Base-by-base conservation (phyloP, 2,888 invertebrate genomes). In the Nomada ferruginata region DNA sequence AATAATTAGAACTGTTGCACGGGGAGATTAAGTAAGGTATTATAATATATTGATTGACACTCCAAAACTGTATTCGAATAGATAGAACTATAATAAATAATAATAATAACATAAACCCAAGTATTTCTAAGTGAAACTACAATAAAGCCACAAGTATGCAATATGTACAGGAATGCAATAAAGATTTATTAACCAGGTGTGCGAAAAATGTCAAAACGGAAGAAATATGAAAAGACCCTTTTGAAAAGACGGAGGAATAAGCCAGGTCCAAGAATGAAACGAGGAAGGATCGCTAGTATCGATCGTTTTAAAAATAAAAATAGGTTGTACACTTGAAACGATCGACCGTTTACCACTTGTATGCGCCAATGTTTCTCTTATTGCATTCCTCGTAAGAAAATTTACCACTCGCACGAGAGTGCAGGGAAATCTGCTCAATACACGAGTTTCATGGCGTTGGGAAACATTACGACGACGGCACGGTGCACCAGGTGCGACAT, bases 281-380 rank as follows among this genome's bases (percentile, higher is more conserved):
- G 29, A 20, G 23, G 2, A 68, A 36, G 9, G 61, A 60, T 77
- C 65, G 78, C 55, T 66, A 50, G 5, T 42, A 77, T 79, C 77
- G 79, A 79, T 77, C 77, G 77, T 42, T 59, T 65, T 55, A 50
- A 66, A 61, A 55, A 76, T 76, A 65, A 70, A 76, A 76, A 66
- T 66, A 29, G 23, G n/a, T 42, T 57, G 53, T 55, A 63, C n/a
- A 44, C 71, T 79, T 71, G 78, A 77, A 71, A 79, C 71, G 20
- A 77, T 71, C 77, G 71, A 63, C n/a, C 77, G 5, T 55, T 42
- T 20, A 13, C 29, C 3, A 50, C 23, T 61, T 5, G n/a, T 44
- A 42, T 29, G n/a, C 3, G n/a, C 7, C 13, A 4, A 47, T 63
- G 20, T 73, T 76, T 65, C 42, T 50, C 63, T 5, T 20, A 53